Conservation (phyloP, 2,113 vertebrate species). For the Pao palembangensis region DNA sequence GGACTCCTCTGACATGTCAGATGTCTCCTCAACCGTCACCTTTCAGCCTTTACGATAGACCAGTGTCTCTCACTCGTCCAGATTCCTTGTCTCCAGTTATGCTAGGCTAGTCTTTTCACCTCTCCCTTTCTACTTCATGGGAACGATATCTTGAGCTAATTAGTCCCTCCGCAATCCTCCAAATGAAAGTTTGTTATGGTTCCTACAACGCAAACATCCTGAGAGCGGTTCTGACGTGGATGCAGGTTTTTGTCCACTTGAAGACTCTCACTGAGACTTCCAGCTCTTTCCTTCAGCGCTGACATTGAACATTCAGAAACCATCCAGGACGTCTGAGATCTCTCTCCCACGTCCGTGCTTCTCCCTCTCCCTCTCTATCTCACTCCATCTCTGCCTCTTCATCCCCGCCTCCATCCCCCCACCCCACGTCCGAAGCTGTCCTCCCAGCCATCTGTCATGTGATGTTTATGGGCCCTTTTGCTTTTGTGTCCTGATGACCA, state of each 20-base stretch:
- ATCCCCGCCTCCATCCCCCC: constrained; percentile 54
- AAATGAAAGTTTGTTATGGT: no score
- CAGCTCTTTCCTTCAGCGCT: constrained; percentile 34
- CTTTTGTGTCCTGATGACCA: constrained; percentile 78
- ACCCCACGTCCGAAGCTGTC: constrained; percentile 60
- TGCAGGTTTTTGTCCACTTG: constrained; percentile 49
- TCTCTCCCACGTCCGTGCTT: constrained; percentile 60
- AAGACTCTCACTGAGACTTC: constrained; percentile 28
- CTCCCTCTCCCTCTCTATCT: constrained; percentile 56
- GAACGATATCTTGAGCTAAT: no score
- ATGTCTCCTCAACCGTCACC: constrained; percentile 30
- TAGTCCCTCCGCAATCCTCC: no score
- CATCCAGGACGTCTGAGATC: constrained; percentile 52
- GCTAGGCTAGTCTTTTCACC: constrained; percentile 76
- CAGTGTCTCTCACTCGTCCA: constrained; percentile 35
- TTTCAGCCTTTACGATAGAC: constrained; percentile 13
- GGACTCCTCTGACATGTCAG: constrained; percentile 43
- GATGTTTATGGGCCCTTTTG: constrained; percentile 76
- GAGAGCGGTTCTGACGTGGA: no score
- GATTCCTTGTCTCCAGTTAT: constrained; percentile 13
- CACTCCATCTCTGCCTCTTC: constrained; percentile 56
- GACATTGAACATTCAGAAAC: constrained; percentile 59
- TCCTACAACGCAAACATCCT: no score
- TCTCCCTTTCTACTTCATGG: background rate
- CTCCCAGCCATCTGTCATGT: constrained; percentile 75